Base-by-base conservation (phyloP, 2,113 vertebrate genomes). In the Podiceps cristatus region DNA sequence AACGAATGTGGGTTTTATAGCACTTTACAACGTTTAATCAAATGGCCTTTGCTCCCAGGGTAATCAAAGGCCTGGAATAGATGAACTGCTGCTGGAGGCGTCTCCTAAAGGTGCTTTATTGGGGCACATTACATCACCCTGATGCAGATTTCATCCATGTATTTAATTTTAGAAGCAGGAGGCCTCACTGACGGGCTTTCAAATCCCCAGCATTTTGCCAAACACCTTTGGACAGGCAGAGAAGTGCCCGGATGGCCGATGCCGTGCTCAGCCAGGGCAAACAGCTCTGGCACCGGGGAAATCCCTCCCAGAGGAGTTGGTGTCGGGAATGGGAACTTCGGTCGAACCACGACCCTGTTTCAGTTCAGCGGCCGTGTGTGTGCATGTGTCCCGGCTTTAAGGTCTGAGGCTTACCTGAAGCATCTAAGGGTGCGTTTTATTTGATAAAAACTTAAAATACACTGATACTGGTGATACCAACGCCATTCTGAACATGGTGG, bases 401-500 rank as follows among this genome's bases (percentile, higher is more conserved):
- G 49, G 33, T 49, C 53, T 89, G 50, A 76, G 13, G 11, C 91
- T 80, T 56, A 40, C 45, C 58, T 66, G 73, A 62, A 73, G 33
- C 40, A 4, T 25, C 44, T 58, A 10, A 58, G 27, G 24, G 10
- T 24, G 14, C 37, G 35, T 75, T 82, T 88, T 72, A 40, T 68
- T 66, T 8, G 9, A 53, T 63, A 22, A 81, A 93, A 94, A 7
- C 6, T 40, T 55, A 14, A 90, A 96, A 53, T 49, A 11, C 28
- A 2, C 40, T 10, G 17, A 29, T 60, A 5, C 0, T 45, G 80
- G 27, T 69, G 84, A 37, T 23, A 60, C 62, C 45, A 64, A 4
- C 35, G 33, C 68, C 0, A 0, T 55, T 91, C n/a, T 78, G 94
- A 71, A 33, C 0, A 0, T 53, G 69, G 15, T 15, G 10, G 7